Evolutionary conservation across 2,797 vertebrate genomes (phyloP).

Genomic region (Gymnoscopelus braueri): DNA sequence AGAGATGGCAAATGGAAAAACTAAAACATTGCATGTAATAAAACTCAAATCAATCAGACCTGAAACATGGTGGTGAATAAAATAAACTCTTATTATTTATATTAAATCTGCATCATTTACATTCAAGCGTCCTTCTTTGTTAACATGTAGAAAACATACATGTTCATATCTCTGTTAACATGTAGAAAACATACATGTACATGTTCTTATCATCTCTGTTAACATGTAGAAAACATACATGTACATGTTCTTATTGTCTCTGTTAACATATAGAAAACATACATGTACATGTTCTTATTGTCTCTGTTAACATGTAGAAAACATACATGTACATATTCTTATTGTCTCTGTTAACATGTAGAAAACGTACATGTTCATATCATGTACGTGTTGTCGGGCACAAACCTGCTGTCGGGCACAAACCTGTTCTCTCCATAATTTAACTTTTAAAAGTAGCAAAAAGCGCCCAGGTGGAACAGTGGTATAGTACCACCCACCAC

Average conservation of each 20-base stretch:
- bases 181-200: conserved; percentile 69
- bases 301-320: conserved; percentile 4
- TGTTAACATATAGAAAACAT: conserved; percentile 65
- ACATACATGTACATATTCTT: conserved; percentile 35
- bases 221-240: conserved; percentile 23
- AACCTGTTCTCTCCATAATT: no score
- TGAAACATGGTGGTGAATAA: conserved; percentile 50
- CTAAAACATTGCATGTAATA: conserved; percentile 42
- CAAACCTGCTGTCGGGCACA: conserved; percentile 23
- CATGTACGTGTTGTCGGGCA: conserved; percentile 30
- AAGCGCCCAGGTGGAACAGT: no score
- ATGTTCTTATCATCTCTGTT: conserved; percentile 26
- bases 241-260: conserved; percentile 14
- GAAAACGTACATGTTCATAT: conserved; percentile 40
- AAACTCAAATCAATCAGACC: conserved; percentile 56
- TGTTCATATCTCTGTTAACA: conserved; percentile 51
- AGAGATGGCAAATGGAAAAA: conserved; percentile 39
- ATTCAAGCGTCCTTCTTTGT: conserved; percentile 31
- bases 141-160: no score
- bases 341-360: conserved; percentile 8
- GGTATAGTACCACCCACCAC: no score
- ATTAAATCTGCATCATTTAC: conserved; percentile 67
- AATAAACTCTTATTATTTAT: conserved; percentile 61
- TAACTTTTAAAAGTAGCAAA: no score
- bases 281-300: conserved; percentile 59